Evolutionary conservation across 2,888 invertebrate species (phyloP), one percentile per base, ranked within the genome.

Genomic region (Choreutis nemorana): DNA sequence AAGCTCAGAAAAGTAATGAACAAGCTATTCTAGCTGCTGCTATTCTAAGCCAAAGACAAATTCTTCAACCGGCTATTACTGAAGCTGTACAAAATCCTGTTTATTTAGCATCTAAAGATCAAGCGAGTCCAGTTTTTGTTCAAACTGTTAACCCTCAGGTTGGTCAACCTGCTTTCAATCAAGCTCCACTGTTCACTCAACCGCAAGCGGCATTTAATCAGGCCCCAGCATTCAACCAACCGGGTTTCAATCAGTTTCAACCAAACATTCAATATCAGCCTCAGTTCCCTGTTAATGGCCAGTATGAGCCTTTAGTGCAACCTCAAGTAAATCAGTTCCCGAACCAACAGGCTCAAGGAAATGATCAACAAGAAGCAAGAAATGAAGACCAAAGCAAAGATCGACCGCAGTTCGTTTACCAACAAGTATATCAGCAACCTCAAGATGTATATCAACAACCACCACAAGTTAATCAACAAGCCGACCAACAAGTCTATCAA

Each of bases 1-100:
- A 45, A n/a, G 36, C 40, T 2, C 48, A 52, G 5, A 60, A 61
- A 32, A 53, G 56, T 7, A 66, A 70, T 39, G 73, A 63, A 3
- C 58, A 59, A 9, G 53, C 68, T 1, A 75, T 77, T 35, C 64
- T 77, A 12, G 56, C 72, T 11, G 73, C 70, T 11, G 71, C 73
- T 16, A 52, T 72, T 3, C 44, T 78, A 32, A 62, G 70, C 26
- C 75, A 75, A 36, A 62, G 61, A 28, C 59, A 59, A 29, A 29
- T 49, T 18, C 31, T 45, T 13, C 34, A 39, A 15, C 38, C 39
- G 26, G 26, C 23, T 43, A 43, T 32, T 48, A 40, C 12, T 40
- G 42, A 28, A 22, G 34, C 5, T 9, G 42, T 44, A 9, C 62
- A 54, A 31, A 55, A 45, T 21, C 60, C 61, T 23, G 51, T 50